Percentiles rank a stretch among this genome's conserved stretches.
Conservation (phyloP, 2,888 invertebrate species). For the Drosophila falleni region DNA sequence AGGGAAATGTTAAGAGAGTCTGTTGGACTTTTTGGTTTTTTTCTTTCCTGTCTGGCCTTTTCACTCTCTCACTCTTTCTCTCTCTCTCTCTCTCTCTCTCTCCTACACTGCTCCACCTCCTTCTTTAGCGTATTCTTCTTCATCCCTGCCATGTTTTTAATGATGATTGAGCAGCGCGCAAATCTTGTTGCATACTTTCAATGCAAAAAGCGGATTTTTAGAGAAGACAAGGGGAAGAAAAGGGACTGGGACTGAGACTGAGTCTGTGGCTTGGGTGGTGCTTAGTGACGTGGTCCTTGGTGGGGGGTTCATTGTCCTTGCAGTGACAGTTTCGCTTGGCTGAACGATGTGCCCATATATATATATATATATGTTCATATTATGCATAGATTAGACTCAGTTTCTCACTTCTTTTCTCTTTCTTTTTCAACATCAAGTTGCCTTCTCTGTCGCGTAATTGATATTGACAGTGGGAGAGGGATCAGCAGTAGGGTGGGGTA, state of each 20-base stretch:
- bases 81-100: background rate
- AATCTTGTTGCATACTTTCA: slow-evolving; percentile 72
- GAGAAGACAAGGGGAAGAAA: background rate
- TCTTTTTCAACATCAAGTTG: background rate
- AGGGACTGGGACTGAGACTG: background rate
- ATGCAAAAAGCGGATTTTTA: slow-evolving; percentile 53
- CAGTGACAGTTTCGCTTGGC: slow-evolving; percentile 55
- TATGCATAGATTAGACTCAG: slow-evolving; percentile 47
- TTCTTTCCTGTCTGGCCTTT: slow-evolving; percentile 17
- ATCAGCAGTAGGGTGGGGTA: background rate
- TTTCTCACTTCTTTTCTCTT: background rate
- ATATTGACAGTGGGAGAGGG: slow-evolving; percentile 43
- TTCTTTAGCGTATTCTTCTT: slow-evolving; percentile 2
- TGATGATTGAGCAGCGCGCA: slow-evolving; percentile 75
- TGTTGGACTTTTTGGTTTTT: slow-evolving; percentile 47
- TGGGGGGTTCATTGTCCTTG: slow-evolving; percentile 29
- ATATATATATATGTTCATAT: too few relatives aligned
- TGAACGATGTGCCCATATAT: slow-evolving; percentile 45
- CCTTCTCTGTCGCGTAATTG: slow-evolving; percentile 50
- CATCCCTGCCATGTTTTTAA: slow-evolving; percentile 52
- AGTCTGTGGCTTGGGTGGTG: background rate
- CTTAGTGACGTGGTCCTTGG: background rate
- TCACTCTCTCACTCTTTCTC: background rate
- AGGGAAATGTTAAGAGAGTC: slow-evolving; percentile 58
- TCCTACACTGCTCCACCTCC: background rate